phyloP scores from a whole-genome alignment of 2,797 vertebrate genomes.

The Sebastes jordani region DNA sequence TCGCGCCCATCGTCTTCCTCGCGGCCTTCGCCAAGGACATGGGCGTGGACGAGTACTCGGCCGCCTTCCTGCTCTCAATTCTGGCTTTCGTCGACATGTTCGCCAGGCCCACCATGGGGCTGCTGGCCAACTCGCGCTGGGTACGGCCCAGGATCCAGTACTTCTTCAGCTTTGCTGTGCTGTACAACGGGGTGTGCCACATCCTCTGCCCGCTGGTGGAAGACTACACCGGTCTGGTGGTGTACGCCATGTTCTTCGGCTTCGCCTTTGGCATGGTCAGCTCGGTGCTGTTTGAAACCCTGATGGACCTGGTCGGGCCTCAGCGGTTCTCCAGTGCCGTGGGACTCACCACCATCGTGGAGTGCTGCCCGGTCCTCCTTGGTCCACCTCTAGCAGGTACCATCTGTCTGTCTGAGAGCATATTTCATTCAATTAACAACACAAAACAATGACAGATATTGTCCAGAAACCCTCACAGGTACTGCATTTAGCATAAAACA shows the following conservation, averaged over 20 bases:
- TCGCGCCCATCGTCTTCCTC: slow-evolving; percentile 94
- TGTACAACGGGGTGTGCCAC: slow-evolving; percentile 94
- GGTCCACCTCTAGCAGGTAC: slow-evolving; percentile 95
- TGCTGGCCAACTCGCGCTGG: slow-evolving; percentile 90
- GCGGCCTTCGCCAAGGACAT: slow-evolving; percentile 93
- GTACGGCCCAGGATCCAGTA: slow-evolving; percentile 94
- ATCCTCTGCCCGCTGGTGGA: slow-evolving; percentile 89
- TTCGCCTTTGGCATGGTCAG: slow-evolving; percentile 98
- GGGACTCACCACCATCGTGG: slow-evolving; percentile 93
- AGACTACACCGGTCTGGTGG: slow-evolving; percentile 87
- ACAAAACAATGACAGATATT: too few relatives aligned
- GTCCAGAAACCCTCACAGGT: too few relatives aligned
- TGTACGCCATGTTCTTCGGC: slow-evolving; percentile 94
- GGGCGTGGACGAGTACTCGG: slow-evolving; percentile 93
- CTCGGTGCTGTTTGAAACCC: slow-evolving; percentile 93
- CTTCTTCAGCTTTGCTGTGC: slow-evolving; percentile 93
- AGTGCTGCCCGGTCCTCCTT: slow-evolving; percentile 94
- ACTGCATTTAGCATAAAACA: too few relatives aligned
- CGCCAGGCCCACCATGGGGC: slow-evolving; percentile 91
- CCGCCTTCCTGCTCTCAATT: slow-evolving; percentile 94
- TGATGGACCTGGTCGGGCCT: slow-evolving; percentile 95
- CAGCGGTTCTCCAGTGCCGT: slow-evolving; percentile 95
- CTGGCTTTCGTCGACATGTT: slow-evolving; percentile 98
- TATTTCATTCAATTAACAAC: not conserved
- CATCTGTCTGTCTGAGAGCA: not conserved